Evolutionary conservation across 2,797 vertebrate species (phyloP).

Genomic region (Phrynocephalus vlangalii): DNA sequence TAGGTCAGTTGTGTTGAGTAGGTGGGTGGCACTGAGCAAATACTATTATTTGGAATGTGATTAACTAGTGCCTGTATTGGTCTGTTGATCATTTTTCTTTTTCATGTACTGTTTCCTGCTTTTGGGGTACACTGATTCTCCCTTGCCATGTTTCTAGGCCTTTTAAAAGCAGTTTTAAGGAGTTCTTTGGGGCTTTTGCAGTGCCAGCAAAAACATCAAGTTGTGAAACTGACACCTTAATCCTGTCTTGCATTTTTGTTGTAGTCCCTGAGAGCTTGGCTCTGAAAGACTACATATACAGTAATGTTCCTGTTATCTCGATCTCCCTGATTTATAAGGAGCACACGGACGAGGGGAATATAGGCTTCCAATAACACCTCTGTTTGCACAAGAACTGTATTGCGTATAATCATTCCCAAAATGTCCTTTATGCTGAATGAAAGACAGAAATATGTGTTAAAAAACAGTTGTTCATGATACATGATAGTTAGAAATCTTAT

Average conservation of each 20-base stretch:
- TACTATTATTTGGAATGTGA: too few relatives aligned
- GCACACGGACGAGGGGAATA: slow-evolving; percentile 20
- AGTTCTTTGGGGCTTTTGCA: too few relatives aligned
- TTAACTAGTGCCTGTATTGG: too few relatives aligned
- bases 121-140: too few relatives aligned
- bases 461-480: not conserved
- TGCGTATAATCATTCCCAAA: slow-evolving; percentile 24
- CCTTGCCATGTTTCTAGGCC: too few relatives aligned
- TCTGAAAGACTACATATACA: not conserved
- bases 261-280: not conserved
- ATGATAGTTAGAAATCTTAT: too few relatives aligned
- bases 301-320: slow-evolving; percentile 20
- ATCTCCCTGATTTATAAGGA: not conserved
- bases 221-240: slow-evolving; percentile 4
- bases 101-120: too few relatives aligned
- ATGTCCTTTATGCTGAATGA: not conserved
- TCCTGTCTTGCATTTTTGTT: slow-evolving; percentile 23
- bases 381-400: slow-evolving; percentile 2
- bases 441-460: not conserved
- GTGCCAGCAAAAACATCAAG: not conserved
- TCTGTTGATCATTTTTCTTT: too few relatives aligned
- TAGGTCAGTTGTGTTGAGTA: too few relatives aligned
- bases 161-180: too few relatives aligned
- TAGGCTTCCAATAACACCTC: slow-evolving; percentile 36
- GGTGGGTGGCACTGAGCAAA: too few relatives aligned